These are phyloP conservation scores for Bradypus variegatus DNA, from an alignment of 2,797 vertebrate species.

Conservation along the genomic window DNA sequence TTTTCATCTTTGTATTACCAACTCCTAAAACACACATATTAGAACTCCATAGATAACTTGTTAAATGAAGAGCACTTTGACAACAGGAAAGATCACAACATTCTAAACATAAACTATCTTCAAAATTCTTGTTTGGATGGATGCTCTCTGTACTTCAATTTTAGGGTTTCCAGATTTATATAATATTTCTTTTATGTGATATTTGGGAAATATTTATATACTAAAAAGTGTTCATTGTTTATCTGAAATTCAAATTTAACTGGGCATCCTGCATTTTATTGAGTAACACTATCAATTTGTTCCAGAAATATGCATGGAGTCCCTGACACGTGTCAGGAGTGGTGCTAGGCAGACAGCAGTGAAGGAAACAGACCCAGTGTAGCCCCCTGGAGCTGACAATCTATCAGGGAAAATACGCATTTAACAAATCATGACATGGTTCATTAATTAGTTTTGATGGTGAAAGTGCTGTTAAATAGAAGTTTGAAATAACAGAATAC, in stretches of 20 bases:
- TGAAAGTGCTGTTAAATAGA: background rate
- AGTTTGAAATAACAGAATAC: background rate
- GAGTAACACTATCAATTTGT: background rate
- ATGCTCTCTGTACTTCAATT: background rate
- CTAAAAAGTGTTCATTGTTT: background rate
- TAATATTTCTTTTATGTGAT: background rate
- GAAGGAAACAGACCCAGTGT: background rate
- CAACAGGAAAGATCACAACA: background rate
- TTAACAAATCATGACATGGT: background rate
- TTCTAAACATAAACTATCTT: constrained; percentile 12
- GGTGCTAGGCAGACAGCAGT: background rate
- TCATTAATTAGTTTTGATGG: background rate
- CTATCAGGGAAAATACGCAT: background rate
- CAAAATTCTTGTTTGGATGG: constrained; percentile 2
- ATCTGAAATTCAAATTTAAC: constrained; percentile 13
- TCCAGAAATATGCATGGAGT: background rate
- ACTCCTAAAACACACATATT: background rate
- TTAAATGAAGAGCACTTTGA: background rate
- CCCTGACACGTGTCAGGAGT: background rate
- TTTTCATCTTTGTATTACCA: background rate
- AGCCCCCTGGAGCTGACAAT: background rate
- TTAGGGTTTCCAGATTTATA: background rate
- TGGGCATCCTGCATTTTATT: background rate
- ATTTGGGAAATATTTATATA: background rate
- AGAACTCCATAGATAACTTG: background rate